Evolutionary conservation across 2,888 invertebrate species (phyloP).

Genomic region (Drosophila histrio): DNA sequence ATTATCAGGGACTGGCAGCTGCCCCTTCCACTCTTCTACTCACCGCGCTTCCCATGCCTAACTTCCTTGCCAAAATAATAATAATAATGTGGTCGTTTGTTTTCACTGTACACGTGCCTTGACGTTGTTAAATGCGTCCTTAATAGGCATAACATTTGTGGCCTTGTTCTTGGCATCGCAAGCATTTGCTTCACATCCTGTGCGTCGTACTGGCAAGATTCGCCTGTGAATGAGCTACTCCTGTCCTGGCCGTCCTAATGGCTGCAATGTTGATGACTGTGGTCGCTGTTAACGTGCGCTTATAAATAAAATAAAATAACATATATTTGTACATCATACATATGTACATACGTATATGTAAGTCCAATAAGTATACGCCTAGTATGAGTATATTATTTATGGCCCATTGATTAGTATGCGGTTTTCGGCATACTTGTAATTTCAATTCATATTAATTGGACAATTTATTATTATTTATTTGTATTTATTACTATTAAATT

Average conservation of each 20-base stretch:
- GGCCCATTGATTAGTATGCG: conserved; percentile 1
- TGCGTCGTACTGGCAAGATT: not conserved
- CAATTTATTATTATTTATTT: not conserved
- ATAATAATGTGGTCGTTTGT: conserved; percentile 74
- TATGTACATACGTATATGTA: not conserved
- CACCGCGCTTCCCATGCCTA: not conserved
- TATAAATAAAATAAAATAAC: conserved; percentile 15
- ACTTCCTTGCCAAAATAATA: conserved; percentile 35
- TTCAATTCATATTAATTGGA: conserved; percentile 16
- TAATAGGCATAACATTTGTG: conserved; percentile 70
- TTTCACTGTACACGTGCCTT: conserved; percentile 66
- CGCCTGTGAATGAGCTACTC: conserved; percentile 27
- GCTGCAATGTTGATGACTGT: conserved; percentile 35
- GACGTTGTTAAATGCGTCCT: conserved; percentile 58
- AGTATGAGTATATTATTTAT: conserved; percentile 14
- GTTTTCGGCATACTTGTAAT: conserved; percentile 1
- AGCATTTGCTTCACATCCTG: conserved; percentile 32
- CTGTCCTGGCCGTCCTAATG: conserved; percentile 19
- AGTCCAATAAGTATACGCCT: not conserved
- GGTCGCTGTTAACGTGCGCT: conserved; percentile 14
- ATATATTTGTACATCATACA: conserved; percentile 6
- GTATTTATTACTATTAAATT: no score
- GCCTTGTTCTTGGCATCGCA: conserved; percentile 54
- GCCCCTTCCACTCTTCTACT: not conserved
- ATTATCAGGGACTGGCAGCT: conserved; percentile 43